Conservation (phyloP, 1,140 invertebrate genomes). For the Zaprionus capensis region DNA sequence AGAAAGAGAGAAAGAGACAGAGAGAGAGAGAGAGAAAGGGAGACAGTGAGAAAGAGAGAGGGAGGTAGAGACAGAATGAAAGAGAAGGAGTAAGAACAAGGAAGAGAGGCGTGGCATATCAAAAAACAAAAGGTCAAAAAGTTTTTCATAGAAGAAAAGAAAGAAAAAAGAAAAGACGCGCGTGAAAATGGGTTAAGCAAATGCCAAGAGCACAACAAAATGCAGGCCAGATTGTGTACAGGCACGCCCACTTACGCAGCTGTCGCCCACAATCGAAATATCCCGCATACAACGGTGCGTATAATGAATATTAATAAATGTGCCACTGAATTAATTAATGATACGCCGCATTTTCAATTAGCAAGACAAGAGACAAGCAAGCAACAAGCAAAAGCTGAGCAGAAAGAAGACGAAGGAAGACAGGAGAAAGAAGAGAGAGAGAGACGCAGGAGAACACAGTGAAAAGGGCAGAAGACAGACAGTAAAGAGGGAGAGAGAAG, state of each 20-base stretch:
- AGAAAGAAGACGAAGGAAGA: background rate
- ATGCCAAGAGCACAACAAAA: constrained; percentile 51
- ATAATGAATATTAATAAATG: constrained; percentile 81
- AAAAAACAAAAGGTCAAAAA: constrained; percentile 76
- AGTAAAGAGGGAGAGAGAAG: background rate
- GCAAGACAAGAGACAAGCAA: constrained; percentile 36
- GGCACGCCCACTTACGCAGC: constrained; percentile 10
- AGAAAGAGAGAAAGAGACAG: background rate
- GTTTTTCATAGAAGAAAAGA: constrained; percentile 13
- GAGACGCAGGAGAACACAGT: background rate
- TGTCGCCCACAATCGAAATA: background rate
- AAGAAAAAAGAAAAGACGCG: constrained; percentile 30
- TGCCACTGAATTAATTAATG: constrained; percentile 62
- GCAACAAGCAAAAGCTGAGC: constrained; percentile 23
- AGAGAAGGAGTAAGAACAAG: background rate
- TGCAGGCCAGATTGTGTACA: constrained; percentile 24
- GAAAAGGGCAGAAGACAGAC: too few relatives aligned
- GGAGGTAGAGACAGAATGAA: background rate
- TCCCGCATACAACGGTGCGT: constrained; percentile 45
- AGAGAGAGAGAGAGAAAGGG: background rate
- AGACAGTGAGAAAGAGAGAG: background rate
- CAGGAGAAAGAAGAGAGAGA: background rate
- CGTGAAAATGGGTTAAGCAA: constrained; percentile 59
- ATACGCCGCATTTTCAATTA: constrained; percentile 60
- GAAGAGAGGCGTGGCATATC: constrained; percentile 3